Evolutionary conservation across 2,888 invertebrate genomes (phyloP), one percentile per base, ranked within the genome.

Genomic region (Thereva nobilitata): DNA sequence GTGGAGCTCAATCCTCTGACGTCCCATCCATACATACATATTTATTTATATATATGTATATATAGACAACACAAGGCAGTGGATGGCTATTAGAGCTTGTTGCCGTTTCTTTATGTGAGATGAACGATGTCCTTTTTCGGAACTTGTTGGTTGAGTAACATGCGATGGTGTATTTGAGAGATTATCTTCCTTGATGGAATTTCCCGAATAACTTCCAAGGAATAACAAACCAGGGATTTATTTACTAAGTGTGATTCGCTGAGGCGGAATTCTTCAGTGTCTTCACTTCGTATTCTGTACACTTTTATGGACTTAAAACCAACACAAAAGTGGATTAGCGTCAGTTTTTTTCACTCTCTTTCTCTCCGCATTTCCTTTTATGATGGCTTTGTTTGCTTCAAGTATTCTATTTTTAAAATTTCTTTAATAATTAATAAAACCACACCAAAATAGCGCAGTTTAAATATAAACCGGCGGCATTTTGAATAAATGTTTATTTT

Each of bases 181-280:
- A 59, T 59, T 59, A 59, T 59, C 57, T 59, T 47, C 47, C 57
- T 59, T 59, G 47, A 59, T 59, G 57, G 57, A 59, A 59, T 59
- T 59, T 59, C 38, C 57, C 37, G 57, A 59, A 59, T 47, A 59
- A 59, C 47, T 59, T 59, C 44, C 47, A 35, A 38, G 8, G 47
- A 59, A 47, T 59, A 59, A 59, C 47, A 59, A 59, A 59, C 40
- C 37, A 5, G 38, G 38, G 8, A 45, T 57, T 45, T 57, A 37
- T 35, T 45, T n/a, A 23, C 23, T 23, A 23, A 23, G 23, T 23
- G 23, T 23, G 23, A 23, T 23, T 23, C 23, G 23, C 23, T 23
- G 23, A 23, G 23, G 23, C 23, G 23, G 23, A 23, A 23, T 23
- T 23, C 23, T 23, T 23, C 23, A 23, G 23, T 23, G 23, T 23